Evolutionary conservation across 2,113 vertebrate genomes (phyloP).

Genomic region (Madoqua kirkii): DNA sequence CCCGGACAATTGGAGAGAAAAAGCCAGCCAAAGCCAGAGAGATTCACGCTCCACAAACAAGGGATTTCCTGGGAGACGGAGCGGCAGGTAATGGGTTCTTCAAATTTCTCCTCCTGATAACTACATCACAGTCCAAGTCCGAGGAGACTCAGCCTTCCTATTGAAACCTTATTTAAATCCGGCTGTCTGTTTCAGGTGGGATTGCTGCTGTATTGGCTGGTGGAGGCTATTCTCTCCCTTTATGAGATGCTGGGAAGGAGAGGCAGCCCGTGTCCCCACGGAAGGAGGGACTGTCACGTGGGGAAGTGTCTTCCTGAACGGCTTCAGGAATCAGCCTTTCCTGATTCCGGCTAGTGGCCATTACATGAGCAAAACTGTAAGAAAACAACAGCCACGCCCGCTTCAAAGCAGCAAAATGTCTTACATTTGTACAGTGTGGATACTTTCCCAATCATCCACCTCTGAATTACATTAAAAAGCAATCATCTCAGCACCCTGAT

Average conservation of each 20-base stretch:
- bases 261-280: not conserved
- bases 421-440: not conserved
- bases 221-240: not conserved
- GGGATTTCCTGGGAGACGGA: constrained; percentile 60
- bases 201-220: not conserved
- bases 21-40: not conserved
- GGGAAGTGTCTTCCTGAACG: not conserved
- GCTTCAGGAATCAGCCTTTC: not conserved
- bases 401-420: not conserved
- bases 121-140: constrained; percentile 52
- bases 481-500: rapidly evolving
- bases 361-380: not conserved
- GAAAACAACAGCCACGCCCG: not conserved
- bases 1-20: not conserved
- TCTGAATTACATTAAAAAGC: not conserved
- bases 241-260: not conserved
- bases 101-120: constrained; percentile 63
- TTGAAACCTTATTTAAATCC: constrained; percentile 71
- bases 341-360: not conserved
- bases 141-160: constrained; percentile 58
- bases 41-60: constrained; percentile 54
- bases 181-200: not conserved
- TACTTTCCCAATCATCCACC: not conserved
- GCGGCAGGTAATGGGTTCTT: constrained; percentile 8
- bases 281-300: not conserved